Conservation (phyloP, 2,797 vertebrate species). For the Caiman crocodilus region DNA sequence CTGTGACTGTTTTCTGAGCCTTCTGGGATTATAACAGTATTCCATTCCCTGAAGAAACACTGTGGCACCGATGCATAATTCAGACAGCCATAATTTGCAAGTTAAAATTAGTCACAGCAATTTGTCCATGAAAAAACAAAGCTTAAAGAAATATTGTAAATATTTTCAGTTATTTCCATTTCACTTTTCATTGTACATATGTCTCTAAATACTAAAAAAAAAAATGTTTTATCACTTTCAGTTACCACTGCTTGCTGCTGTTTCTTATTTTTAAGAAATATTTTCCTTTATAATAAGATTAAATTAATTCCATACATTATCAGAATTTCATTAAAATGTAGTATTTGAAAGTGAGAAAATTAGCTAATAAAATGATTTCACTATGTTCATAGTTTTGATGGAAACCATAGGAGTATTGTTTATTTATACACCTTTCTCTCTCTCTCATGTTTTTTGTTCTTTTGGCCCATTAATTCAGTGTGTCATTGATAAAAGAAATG, state of each 20-base stretch:
- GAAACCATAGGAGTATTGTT: not conserved
- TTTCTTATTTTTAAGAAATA: not conserved
- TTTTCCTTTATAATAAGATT: not conserved
- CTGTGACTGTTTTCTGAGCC: not conserved
- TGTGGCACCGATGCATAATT: not conserved
- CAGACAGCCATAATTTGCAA: not conserved
- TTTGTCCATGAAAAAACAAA: not conserved
- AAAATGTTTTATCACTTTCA: not conserved
- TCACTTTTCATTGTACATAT: not conserved
- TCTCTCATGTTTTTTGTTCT: not conserved
- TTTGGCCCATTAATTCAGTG: not conserved
- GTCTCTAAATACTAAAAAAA: not conserved
- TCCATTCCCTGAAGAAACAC: not conserved
- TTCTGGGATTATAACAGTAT: not conserved
- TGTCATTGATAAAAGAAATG: not conserved
- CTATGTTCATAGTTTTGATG: not conserved
- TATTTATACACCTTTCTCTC: not conserved
- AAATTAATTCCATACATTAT: not conserved
- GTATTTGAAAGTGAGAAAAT: not conserved
- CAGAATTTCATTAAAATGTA: accelerated
- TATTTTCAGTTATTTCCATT: not conserved
- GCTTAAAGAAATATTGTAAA: not conserved
- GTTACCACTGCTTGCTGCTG: not conserved
- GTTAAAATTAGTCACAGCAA: not conserved
- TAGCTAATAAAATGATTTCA: not conserved